phyloP scores from a whole-genome alignment of 2,797 vertebrate genomes.

The Cygnus olor region DNA sequence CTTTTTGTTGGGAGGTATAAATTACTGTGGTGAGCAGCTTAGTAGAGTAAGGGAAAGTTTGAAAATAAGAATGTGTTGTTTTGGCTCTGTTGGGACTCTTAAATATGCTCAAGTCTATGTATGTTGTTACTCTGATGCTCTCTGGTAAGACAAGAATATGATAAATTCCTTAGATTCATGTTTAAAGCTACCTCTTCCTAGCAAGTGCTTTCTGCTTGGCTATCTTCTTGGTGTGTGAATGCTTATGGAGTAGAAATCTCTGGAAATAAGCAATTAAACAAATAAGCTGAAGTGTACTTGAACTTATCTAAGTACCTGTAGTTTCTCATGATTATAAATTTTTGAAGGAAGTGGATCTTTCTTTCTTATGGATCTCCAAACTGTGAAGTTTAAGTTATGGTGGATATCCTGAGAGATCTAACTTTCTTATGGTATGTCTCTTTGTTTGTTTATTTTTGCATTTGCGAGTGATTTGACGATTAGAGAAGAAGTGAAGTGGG shows the following conservation, averaged over 20 bases:
- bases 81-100: not conserved
- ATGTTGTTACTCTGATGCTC: not conserved
- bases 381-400: not conserved
- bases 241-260: not conserved
- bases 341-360: not conserved
- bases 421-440: not conserved
- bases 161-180: not conserved
- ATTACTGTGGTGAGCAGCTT: not conserved
- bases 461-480: not conserved
- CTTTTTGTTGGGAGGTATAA: not conserved
- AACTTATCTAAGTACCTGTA: not conserved
- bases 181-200: not conserved
- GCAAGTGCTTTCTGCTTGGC: not conserved
- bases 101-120: rapidly evolving
- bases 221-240: not conserved
- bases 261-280: not conserved
- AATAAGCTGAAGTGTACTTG: not conserved
- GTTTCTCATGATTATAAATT: not conserved
- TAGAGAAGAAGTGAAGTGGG: not conserved
- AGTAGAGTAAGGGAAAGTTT: not conserved
- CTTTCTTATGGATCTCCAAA: not conserved
- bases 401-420: not conserved
- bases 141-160: not conserved
- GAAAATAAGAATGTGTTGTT: not conserved
- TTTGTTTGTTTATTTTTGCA: not conserved